These are phyloP conservation scores for Oscheius sp. DNA, from an alignment of 2,888 invertebrate species.

Conservation along the genomic window DNA sequence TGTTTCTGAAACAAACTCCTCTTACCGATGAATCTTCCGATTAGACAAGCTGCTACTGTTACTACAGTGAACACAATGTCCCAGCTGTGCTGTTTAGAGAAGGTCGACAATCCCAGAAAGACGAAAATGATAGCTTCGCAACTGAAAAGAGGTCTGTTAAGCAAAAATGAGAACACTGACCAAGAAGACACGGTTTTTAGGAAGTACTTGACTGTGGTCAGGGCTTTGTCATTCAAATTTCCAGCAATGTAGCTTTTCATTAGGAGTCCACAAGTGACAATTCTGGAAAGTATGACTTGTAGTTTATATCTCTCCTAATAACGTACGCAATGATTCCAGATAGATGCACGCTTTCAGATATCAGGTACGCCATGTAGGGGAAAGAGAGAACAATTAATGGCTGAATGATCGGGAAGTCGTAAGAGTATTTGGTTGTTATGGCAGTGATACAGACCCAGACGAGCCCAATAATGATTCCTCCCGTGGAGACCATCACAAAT, in stretches of 20 bases:
- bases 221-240: conserved; percentile 63
- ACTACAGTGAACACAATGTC: conserved; percentile 92
- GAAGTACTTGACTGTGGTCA: conserved; percentile 81
- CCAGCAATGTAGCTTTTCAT: conserved; percentile 80
- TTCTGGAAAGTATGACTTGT: conserved; percentile 78
- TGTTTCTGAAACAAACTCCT: not conserved
- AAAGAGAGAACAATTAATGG: conserved; percentile 97
- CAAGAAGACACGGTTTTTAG: conserved; percentile 96
- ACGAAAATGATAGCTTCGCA: conserved; percentile 99
- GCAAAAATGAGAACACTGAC: conserved; percentile 38
- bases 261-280: conserved; percentile 98
- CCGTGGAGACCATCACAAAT: conserved; percentile 66
- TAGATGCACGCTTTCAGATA: conserved; percentile 97
- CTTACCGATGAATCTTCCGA: conserved; percentile 88
- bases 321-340: conserved; percentile 98
- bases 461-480: conserved; percentile 66
- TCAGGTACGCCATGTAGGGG: conserved; percentile 94
- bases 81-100: conserved; percentile 90
- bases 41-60: conserved; percentile 90
- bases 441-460: conserved; percentile 61
- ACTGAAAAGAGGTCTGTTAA: conserved; percentile 73
- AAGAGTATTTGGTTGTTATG: conserved; percentile 80
- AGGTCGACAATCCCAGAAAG: conserved; percentile 97
- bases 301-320: not conserved
- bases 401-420: conserved; percentile 95